Conservation (phyloP, 2,113 vertebrate species). For the Cebidichthys violaceus region DNA sequence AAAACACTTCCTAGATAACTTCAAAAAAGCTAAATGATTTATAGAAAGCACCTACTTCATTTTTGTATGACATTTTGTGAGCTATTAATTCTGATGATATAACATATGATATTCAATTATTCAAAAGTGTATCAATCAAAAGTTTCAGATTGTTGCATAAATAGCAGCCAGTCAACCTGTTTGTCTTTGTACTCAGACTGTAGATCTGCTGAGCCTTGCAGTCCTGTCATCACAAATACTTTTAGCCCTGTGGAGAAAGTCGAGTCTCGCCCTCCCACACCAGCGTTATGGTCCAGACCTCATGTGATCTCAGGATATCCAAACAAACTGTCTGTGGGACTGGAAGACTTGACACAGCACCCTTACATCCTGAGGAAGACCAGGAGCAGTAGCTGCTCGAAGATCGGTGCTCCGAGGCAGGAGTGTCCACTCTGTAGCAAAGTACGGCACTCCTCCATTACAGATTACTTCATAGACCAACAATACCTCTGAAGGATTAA, state of each 20-base stretch:
- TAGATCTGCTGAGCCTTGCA: constrained; percentile 19
- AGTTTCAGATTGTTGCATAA: no score
- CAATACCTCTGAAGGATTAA: not conserved
- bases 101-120: not conserved
- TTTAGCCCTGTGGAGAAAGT: constrained; percentile 9
- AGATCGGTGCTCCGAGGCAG: constrained; percentile 36
- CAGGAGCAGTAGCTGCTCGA: constrained; percentile 47
- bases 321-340: constrained; percentile 24
- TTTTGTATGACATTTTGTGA: not conserved
- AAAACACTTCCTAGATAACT: not conserved
- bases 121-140: not conserved
- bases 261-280: not conserved
- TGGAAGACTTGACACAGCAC: constrained; percentile 22
- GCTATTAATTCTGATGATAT: not conserved
- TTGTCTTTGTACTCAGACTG: constrained; percentile 28
- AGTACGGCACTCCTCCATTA: constrained; percentile 46
- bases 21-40: not conserved
- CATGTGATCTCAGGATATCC: constrained; percentile 30
- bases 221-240: not conserved
- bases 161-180: not conserved
- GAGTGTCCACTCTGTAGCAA: constrained; percentile 74
- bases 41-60: not conserved
- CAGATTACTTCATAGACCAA: not conserved
- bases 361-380: constrained; percentile 33
- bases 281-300: constrained; percentile 9